Conservation (phyloP, 2,113 vertebrate genomes). For the Oreochromis spilurus region DNA sequence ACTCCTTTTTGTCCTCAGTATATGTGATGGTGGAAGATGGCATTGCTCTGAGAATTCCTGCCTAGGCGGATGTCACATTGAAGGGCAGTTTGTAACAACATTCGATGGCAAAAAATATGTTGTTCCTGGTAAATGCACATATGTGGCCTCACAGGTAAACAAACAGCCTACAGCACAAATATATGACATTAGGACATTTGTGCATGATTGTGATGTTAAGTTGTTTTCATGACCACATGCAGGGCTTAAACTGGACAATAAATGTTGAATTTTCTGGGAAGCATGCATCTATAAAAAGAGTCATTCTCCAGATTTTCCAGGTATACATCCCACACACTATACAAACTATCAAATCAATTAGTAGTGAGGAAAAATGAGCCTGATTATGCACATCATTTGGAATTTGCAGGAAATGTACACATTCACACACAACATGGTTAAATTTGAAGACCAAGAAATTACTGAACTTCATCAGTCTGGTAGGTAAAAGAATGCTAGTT, state of each 20-base stretch:
- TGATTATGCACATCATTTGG: not conserved
- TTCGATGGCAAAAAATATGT: slow-evolving; percentile 69
- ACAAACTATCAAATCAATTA: not conserved
- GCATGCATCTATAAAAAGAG: not conserved
- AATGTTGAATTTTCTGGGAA: slow-evolving; percentile 16
- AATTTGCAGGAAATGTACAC: slow-evolving; percentile 52
- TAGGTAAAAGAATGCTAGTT: slow-evolving; percentile 10
- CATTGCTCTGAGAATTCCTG: slow-evolving; percentile 48
- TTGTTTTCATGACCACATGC: not conserved
- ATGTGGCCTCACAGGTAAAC: slow-evolving; percentile 57
- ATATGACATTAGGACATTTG: not conserved
- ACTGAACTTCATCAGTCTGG: slow-evolving; percentile 61
- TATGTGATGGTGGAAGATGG: slow-evolving; percentile 60
- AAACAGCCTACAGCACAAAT: not conserved
- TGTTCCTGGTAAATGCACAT: slow-evolving; percentile 62
- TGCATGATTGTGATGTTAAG: not conserved
- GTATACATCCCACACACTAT: slow-evolving; percentile 2
- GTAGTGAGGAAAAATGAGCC: not conserved
- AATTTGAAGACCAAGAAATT: slow-evolving; percentile 26
- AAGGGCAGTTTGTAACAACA: slow-evolving; percentile 67
- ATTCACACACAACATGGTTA: slow-evolving; percentile 50
- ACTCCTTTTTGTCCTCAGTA: slow-evolving; percentile 18
- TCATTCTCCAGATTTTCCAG: slow-evolving; percentile 41
- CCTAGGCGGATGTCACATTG: slow-evolving; percentile 47
- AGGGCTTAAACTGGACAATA: slow-evolving; percentile 58